Base-by-base conservation (phyloP, 1,140 invertebrate genomes). In the Leptopilina clavipes region DNA sequence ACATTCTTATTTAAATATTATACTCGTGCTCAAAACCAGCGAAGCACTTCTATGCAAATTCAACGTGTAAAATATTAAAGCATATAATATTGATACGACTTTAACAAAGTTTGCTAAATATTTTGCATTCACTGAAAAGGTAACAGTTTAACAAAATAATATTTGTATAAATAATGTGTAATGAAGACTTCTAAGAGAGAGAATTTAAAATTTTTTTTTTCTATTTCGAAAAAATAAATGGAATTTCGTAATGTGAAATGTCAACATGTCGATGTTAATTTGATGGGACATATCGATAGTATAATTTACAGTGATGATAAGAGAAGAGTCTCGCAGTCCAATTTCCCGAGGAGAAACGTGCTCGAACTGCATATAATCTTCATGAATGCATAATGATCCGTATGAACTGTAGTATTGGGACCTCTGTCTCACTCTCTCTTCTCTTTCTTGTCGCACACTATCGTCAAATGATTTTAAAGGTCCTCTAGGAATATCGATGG, bases 241-340 rank as follows among this genome's bases (percentile, higher is more conserved):
- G n/a, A 52, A n/a, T 52, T 17, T 52, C 5, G 6, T 52, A 52
- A 37, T 65, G 59, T 31, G 19, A n/a, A 65, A 65, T 31, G 25
- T 65, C 59, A 65, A 65, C 59, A 65, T 65, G 59, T 37, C 19
- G 14, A 59, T 37, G 25, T 65, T 65, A 65, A 65, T 65, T 65
- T 12, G 59, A 65, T 65, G 11, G 14, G 59, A 31, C 25, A 65
- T 86, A 86, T 85, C 81, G 84, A 78, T 82, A 75, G 71, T 43
- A 75, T 83, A 82, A 87, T 85, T 87, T 84, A 86, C 79, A 75
- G 76, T 79, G 84, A 85, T 85, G 84, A 85, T 85, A 86, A 86
- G 82, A 74, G 84, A 75, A 87, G 86, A 52, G n/a, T 52, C 45
- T 87, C 82, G 82, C 83, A 77, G 81, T 81, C 78, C 80, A 87